A percentile compares a stretch with the other conserved stretches of the same genome.
These are phyloP conservation scores for Hydrochoerus hydrochaeris DNA, from an alignment of 2,113 vertebrate genomes.

Conservation along the genomic window DNA sequence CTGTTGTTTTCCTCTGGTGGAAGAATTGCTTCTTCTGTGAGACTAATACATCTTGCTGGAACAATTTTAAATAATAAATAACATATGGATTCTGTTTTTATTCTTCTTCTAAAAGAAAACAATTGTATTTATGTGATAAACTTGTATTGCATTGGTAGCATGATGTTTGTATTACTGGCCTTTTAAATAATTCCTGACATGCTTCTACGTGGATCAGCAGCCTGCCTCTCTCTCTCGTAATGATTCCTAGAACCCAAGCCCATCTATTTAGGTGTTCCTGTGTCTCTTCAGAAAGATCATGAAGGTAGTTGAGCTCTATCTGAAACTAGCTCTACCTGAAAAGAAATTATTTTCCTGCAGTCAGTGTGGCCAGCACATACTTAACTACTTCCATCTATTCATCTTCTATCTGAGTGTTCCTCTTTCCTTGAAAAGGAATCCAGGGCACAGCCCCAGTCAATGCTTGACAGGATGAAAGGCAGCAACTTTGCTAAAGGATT, in stretches of 20 bases:
- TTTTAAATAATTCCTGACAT: slow-evolving; percentile 86
- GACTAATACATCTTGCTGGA: slow-evolving; percentile 85
- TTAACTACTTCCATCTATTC: neutral
- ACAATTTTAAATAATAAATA: slow-evolving; percentile 88
- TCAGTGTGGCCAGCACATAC: neutral
- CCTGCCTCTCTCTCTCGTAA: slow-evolving; percentile 78
- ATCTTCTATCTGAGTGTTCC: neutral
- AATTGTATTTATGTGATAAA: slow-evolving; percentile 90
- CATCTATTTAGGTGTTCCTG: slow-evolving; percentile 62
- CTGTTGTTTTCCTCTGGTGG: slow-evolving; percentile 80
- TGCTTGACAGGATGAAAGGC: neutral
- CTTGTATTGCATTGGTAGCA: slow-evolving; percentile 86
- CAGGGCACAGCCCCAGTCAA: neutral
- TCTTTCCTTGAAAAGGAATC: neutral
- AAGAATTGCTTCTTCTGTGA: slow-evolving; percentile 84
- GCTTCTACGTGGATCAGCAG: slow-evolving; percentile 74
- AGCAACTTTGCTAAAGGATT: slow-evolving; percentile 60
- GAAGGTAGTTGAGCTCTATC: neutral
- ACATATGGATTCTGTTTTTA: slow-evolving; percentile 87
- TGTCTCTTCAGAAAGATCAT: neutral
- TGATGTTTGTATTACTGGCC: slow-evolving; percentile 87
- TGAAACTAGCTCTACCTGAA: neutral
- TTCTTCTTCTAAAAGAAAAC: slow-evolving; percentile 88
- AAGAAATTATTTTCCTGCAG: neutral
- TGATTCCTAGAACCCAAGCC: slow-evolving; percentile 75